These are phyloP conservation scores for Drosophila neotestacea DNA, from an alignment of 2,888 invertebrate genomes.

Conservation along the genomic window DNA sequence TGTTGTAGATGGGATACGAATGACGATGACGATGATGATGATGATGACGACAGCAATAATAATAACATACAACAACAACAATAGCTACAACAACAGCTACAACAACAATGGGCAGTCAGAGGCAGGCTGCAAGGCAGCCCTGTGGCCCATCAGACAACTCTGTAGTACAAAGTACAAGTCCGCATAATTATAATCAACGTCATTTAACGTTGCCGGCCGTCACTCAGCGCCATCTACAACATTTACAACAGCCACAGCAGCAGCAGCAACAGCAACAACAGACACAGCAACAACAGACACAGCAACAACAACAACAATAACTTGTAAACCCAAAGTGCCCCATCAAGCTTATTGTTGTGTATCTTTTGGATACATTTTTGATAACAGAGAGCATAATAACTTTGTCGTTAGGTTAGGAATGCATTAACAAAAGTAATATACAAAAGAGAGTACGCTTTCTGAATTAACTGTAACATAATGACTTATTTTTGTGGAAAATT, in stretches of 20 bases:
- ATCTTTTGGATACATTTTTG: conserved; percentile 79
- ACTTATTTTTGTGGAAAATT: not conserved
- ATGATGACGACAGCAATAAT: conserved; percentile 61
- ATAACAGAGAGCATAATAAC: conserved; percentile 74
- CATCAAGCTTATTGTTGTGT: conserved; percentile 78
- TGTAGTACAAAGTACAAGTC: conserved; percentile 78
- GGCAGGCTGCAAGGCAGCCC: conserved; percentile 59
- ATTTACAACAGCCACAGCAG: conserved; percentile 59
- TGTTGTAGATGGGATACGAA: conserved; percentile 57
- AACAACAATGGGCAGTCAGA: conserved; percentile 40
- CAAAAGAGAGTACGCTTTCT: conserved; percentile 1
- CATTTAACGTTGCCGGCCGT: conserved; percentile 80
- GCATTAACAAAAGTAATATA: conserved; percentile 38
- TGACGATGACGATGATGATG: conserved; percentile 48
- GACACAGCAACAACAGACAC: conserved; percentile 20
- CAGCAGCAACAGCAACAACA: conserved; percentile 36
- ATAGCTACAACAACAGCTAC: conserved; percentile 10
- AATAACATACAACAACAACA: conserved; percentile 68
- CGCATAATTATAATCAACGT: conserved; percentile 83
- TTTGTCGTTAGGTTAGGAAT: conserved; percentile 71
- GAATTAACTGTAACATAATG: conserved; percentile 10
- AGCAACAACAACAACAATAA: conserved; percentile 58
- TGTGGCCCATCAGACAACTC: conserved; percentile 58
- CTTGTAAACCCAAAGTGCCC: conserved; percentile 68
- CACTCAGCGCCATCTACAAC: conserved; percentile 70